Percentiles rank a stretch among this genome's conserved stretches.
Evolutionary conservation across 2,113 vertebrate species (phyloP).

Genomic region (Chaetorhynchus papuensis): DNA sequence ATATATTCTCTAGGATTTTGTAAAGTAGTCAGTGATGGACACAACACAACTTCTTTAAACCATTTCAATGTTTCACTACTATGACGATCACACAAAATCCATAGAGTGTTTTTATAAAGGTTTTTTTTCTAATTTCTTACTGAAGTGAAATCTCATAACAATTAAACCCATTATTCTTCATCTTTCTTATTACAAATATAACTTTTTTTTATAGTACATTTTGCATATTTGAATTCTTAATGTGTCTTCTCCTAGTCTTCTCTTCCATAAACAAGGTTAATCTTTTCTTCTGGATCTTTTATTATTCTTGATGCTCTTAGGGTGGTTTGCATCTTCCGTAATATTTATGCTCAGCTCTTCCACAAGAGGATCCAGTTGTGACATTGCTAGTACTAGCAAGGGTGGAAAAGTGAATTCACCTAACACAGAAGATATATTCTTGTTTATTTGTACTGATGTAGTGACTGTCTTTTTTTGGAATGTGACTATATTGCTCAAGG

Average conservation of each 20-base stretch:
- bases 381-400: neutral
- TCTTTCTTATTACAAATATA: neutral
- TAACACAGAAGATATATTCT: neutral
- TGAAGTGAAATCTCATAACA: neutral
- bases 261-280: neutral
- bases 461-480: neutral
- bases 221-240: neutral
- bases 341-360: neutral
- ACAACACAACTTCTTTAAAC: neutral
- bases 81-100: neutral
- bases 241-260: neutral
- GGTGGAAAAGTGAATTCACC: neutral
- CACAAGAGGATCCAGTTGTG: neutral
- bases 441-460: neutral
- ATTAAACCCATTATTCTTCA: neutral
- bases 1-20: neutral
- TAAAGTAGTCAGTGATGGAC: neutral
- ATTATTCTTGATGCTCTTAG: neutral
- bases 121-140: neutral
- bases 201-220: neutral
- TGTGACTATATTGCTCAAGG: neutral
- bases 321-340: neutral
- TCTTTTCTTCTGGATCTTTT: neutral
- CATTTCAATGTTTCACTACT: neutral
- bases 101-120: neutral